Conservation (phyloP, 92 coral and sea anemone genomes). For the Zoanthus solanderi region DNA sequence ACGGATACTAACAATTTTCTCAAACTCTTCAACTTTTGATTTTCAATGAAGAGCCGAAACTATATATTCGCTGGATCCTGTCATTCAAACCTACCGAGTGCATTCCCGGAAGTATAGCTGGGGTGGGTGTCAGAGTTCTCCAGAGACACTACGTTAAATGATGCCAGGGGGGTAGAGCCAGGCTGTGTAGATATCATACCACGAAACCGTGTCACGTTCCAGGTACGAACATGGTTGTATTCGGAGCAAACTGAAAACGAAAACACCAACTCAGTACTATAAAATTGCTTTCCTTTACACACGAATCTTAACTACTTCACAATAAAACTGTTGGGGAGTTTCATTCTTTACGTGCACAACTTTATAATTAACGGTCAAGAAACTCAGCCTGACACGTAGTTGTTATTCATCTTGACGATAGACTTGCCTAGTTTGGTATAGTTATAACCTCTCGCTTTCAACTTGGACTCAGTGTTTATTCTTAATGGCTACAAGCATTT, state of each 20-base stretch:
- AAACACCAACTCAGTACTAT: background rate
- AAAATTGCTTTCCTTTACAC: background rate
- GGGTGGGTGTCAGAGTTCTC: constrained; percentile 96
- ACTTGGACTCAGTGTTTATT: too few species aligned
- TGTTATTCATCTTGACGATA: too few species aligned
- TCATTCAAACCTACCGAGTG: constrained; percentile 69
- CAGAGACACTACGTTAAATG: constrained; percentile 96
- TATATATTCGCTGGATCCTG: background rate
- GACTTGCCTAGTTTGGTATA: too few species aligned
- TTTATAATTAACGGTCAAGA: too few species aligned
- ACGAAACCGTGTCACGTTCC: constrained; percentile 99
- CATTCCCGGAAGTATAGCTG: constrained; percentile 89
- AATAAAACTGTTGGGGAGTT: too few species aligned
- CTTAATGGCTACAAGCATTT: too few species aligned
- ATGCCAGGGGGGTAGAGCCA: constrained; percentile 98
- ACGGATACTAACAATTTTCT: background rate
- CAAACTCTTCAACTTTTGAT: background rate
- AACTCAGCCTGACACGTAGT: too few species aligned
- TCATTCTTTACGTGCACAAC: too few species aligned
- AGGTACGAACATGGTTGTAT: constrained; percentile 97
- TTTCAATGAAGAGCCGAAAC: background rate
- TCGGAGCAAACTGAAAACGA: constrained; percentile 56
- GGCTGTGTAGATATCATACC: constrained; percentile 99
- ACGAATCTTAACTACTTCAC: background rate
- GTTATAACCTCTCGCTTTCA: too few species aligned